These are phyloP conservation scores for Sepiola atlantica DNA, from an alignment of 2,888 invertebrate species.

Conservation along the genomic window DNA sequence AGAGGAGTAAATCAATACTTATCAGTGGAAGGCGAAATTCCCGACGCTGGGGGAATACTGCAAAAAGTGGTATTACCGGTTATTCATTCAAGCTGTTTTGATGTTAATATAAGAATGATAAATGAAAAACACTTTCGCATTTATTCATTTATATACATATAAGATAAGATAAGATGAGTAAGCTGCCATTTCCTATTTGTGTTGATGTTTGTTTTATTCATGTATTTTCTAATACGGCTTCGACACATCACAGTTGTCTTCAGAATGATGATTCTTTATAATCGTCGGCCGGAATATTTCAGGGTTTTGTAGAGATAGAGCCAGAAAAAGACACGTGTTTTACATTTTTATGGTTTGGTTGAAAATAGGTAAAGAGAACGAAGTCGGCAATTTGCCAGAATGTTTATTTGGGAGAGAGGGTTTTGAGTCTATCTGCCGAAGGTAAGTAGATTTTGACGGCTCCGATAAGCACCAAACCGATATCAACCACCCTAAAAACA, in stretches of 20 bases:
- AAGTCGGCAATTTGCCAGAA: not conserved
- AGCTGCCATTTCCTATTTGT: not conserved
- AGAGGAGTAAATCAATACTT: too few species aligned
- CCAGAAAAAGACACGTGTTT: not conserved
- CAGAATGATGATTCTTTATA: not conserved
- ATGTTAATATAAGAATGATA: too few species aligned
- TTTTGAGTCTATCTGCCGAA: not conserved
- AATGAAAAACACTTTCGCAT: too few species aligned
- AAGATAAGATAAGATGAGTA: too few species aligned
- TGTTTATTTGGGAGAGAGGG: not conserved
- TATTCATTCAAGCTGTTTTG: too few species aligned
- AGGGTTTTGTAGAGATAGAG: not conserved
- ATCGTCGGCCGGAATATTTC: not conserved
- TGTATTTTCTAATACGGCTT: not conserved
- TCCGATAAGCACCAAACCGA: not conserved
- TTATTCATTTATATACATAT: too few species aligned
- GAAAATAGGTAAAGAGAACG: not conserved
- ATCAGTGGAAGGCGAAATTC: too few species aligned
- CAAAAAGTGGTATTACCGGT: too few species aligned
- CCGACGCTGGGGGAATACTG: too few species aligned
- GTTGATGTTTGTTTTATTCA: not conserved
- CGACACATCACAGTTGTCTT: not conserved
- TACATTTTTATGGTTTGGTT: not conserved
- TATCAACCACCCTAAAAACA: not conserved
- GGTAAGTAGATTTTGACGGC: constrained; percentile 4